Evolutionary conservation across 1,140 invertebrate species (phyloP).

Genomic region (Pseudomyrmex cubaensis): DNA sequence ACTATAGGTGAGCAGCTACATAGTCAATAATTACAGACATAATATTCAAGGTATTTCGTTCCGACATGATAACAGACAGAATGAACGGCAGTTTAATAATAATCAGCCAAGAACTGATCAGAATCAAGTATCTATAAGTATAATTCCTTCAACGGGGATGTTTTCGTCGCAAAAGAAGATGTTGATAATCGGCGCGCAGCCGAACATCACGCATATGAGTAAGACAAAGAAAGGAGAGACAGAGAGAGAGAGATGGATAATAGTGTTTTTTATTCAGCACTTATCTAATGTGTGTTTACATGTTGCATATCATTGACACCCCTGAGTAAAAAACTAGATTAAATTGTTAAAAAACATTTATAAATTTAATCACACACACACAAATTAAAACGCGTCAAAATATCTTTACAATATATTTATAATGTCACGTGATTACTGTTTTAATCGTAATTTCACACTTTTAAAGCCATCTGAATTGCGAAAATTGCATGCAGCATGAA

Average conservation of each 20-base stretch:
- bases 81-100: slow-evolving; percentile 23
- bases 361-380: background rate
- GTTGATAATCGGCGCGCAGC: slow-evolving; percentile 76
- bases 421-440: background rate
- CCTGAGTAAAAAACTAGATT: background rate
- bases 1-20: slow-evolving; percentile 77
- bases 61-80: slow-evolving; percentile 51
- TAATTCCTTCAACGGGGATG: slow-evolving; percentile 77
- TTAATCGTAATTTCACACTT: background rate
- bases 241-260: no score
- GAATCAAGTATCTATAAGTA: slow-evolving; percentile 80
- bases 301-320: background rate
- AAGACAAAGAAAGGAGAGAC: background rate
- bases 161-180: slow-evolving; percentile 78
- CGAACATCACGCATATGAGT: slow-evolving; percentile 77
- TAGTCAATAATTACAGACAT: slow-evolving; percentile 78
- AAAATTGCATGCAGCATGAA: background rate
- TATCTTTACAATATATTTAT: no score
- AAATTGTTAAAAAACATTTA: background rate
- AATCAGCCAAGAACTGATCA: slow-evolving; percentile 47
- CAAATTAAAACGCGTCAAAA: no score
- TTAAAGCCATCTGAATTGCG: background rate
- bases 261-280: background rate
- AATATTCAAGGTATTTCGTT: slow-evolving; percentile 72
- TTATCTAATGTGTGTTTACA: background rate